Evolutionary conservation across 1,140 invertebrate species (phyloP), one percentile per base, ranked within the genome.

Genomic region (Chlorops oryzae): DNA sequence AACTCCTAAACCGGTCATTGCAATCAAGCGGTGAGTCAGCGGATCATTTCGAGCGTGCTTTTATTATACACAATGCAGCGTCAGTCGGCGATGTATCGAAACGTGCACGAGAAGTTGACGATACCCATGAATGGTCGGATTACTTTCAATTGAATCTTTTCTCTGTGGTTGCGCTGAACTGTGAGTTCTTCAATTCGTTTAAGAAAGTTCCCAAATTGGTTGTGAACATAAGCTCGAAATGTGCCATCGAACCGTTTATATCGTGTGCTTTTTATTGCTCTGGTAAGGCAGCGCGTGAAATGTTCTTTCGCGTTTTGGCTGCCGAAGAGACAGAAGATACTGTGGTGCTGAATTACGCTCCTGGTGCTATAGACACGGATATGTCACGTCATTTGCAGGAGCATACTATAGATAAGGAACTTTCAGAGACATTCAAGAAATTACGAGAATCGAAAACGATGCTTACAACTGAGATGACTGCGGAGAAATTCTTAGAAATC

Each of bases 1-100:
- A 56, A n/a, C 47, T 70, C 18, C 17, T 70, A 7, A 41, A 40
- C 9, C 47, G 55, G 13, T 59, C 65, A 2, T 24, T 50, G 0
- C 5, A 9, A 25, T 13, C 13, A 7, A 38, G 21, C 18, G 23
- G 27, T 28, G 22, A 23, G 3, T 15, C 18, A 24, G 41, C 22
- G 12, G 23, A 35, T 17, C 63, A 80, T 41, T 91, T 88, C 63
- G 76, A 86, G 42, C 77, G 81, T 46, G 78, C 77, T 21, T 67
- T 95, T 4, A 78, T 97, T 13, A 80, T 96, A 47, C 92, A 97
- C 63, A 97, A 96, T 81, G 92, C 87, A 7, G 94, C 89, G 3
- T 84, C 86, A 1, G 59, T 93, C 24, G 92, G 92, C n/a, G 81
- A 88, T 70, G 64, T 88, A 21, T 71, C 77, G 1, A 77, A 86